Conservation (phyloP, 2,113 vertebrate species). For the Oophaga pumilio region DNA sequence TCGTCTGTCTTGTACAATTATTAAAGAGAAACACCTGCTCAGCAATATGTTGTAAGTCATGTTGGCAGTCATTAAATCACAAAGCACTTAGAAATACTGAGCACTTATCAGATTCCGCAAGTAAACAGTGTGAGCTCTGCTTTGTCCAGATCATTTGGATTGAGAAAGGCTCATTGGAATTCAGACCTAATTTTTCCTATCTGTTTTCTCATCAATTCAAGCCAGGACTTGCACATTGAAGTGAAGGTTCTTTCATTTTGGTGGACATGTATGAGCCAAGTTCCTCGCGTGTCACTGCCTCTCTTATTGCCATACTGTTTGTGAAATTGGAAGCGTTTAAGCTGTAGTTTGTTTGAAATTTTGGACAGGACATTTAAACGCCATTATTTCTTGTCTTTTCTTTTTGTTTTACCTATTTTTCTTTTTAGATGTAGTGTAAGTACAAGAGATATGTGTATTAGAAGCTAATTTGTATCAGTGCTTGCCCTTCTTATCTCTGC, state of each 20-base stretch:
- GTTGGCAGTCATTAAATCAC: slow-evolving; percentile 57
- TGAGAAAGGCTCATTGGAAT: slow-evolving; percentile 22
- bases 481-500: too few relatives aligned
- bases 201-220: not conserved
- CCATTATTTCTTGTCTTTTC: not conserved
- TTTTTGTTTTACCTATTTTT: not conserved
- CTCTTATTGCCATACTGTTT: not conserved
- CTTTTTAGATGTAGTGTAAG: not conserved
- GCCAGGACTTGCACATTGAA: slow-evolving; percentile 16
- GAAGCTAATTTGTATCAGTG: too few relatives aligned
- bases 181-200: slow-evolving; percentile 6
- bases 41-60: slow-evolving; percentile 61
- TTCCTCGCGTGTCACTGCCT: not conserved
- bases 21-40: slow-evolving; percentile 62
- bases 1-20: slow-evolving; percentile 59
- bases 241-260: slow-evolving; percentile 22
- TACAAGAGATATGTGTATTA: too few relatives aligned
- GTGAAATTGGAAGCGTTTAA: not conserved
- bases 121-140: slow-evolving; percentile 41
- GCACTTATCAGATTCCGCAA: slow-evolving; percentile 59
- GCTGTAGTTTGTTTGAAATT: slow-evolving; percentile 1
- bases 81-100: slow-evolving; percentile 45
- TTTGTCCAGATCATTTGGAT: slow-evolving; percentile 49
- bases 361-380: not conserved
- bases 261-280: slow-evolving; percentile 14